Evolutionary conservation across 2,797 vertebrate genomes (phyloP), one percentile per base, ranked within the genome.

Genomic region (Hydrophis major): DNA sequence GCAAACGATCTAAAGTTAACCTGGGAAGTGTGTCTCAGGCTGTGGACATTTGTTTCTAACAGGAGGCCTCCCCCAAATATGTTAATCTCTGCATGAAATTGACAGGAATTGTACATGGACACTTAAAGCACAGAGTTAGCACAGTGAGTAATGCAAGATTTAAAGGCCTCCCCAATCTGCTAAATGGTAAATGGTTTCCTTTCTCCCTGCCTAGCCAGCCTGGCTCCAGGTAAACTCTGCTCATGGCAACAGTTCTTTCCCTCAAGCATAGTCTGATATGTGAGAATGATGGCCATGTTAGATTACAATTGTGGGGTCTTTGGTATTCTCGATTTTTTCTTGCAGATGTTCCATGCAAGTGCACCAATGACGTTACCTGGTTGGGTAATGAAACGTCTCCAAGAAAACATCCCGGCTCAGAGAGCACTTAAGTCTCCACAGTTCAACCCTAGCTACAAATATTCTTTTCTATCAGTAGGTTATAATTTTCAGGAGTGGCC

Each of bases 11-110:
- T 97, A 60, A 96, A 92, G 93, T 86, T 95, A 95, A 94, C 90
- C 92, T 95, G 95, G 95, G 94, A 97, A 97, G 93, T 94, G 53
- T 95, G 94, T 96, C 94, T 93, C 14, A 27, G 87, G 57, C 92
- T 94, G 94, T 97, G 95, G 96, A 97, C 96, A 95, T 96, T 96
- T 95, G 91, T 94, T 95, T 93, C 59, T 89, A 94, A 96, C 93
- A 96, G 87, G 91, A 42, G 87, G 78, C 95, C 92, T 96, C 27
- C 42, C 96, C 95, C 93, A 94, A 95, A 95, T 95, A 95, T 74
- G 56, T 93, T 57, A 94, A 95, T 83, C 47, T 92, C 93, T 88
- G 25, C 88, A 47, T 95, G 92, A 94, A 93, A 96, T 95, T 93
- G 56, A 37, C 93, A 89, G 94, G 93, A 93, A 93, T 94, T 95